Evolutionary conservation across 1,140 invertebrate genomes (phyloP), one percentile per base, ranked within the genome.

Genomic region (Babylonia areolata): DNA sequence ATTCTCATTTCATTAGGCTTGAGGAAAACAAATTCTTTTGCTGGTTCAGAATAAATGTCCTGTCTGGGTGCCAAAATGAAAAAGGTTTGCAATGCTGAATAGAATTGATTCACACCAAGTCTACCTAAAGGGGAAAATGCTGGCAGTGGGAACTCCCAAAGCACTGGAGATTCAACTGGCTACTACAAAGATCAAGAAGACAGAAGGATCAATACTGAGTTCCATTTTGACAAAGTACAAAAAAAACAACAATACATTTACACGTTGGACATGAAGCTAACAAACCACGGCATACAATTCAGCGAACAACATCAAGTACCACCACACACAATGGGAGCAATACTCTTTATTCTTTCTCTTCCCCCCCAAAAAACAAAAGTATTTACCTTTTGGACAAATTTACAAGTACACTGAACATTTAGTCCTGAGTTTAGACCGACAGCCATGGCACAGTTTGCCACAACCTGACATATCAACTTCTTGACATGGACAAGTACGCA

Each of bases 371-470:
- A 64, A 6, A 23, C 0, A 28, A 64, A 51, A 51, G 20, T 20
- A 0, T 64, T 64, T n/a, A 64, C 12, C 28, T 64, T 51, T 64
- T 64, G 58, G 75, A 84, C 82, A 84, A 42, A 69, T 80, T 80
- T 51, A 80, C 85, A 86, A 83, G 31, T 33, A 86, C 85, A 51
- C 81, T 82, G 85, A 86, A 86, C 85, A 86, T 51, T 77, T 73
- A 86, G 85, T 86, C 85, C 85, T 86, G 85, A 86, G 85, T 86
- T 86, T 85, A 46, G 77, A 81, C 84, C 33, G 84, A 85, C 84
- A 80, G 77, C 46, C 77, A 64, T 78, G 73, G 77, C 71, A 64
- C 42, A 42, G 28, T 64, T 39, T 31, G 84, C 77, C 78, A 79
- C 54, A 85, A 85, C 58, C 84, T 64, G 58, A 79, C 75, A 79